Evolutionary conservation across 2,797 vertebrate species (phyloP).

Genomic region (Coendou prehensilis): DNA sequence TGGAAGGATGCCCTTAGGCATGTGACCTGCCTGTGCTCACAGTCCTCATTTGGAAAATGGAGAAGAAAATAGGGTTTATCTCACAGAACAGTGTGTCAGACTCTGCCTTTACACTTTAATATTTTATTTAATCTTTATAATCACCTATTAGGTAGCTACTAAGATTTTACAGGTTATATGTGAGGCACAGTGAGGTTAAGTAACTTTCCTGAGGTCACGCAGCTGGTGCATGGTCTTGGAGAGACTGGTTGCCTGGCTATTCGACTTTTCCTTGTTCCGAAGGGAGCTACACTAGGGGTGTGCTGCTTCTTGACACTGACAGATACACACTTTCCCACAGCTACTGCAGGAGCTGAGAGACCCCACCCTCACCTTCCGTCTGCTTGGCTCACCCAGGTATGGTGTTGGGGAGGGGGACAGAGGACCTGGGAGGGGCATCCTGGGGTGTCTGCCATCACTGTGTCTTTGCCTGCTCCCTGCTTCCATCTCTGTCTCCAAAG

Average conservation of each 20-base stretch:
- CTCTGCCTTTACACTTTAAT: background rate
- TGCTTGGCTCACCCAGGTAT: slow-evolving; percentile 93
- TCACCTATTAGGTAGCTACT: background rate
- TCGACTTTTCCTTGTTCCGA: background rate
- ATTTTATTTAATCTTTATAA: background rate
- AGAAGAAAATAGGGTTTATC: background rate
- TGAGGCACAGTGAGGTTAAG: background rate
- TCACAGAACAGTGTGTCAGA: background rate
- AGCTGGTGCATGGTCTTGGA: background rate
- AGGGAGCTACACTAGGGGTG: background rate
- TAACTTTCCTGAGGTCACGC: background rate
- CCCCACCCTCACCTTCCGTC: slow-evolving; percentile 90
- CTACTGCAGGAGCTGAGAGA: slow-evolving; percentile 91
- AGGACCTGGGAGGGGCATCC: background rate
- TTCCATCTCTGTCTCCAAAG: background rate
- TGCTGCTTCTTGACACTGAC: slow-evolving; percentile 31
- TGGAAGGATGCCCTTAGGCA: background rate
- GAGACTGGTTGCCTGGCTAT: background rate
- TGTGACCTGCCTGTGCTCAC: background rate
- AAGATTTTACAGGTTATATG: background rate
- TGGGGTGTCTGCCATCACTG: background rate
- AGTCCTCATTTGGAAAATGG: background rate
- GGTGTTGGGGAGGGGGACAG: background rate
- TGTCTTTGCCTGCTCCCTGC: background rate
- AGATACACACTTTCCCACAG: slow-evolving; percentile 54